These are phyloP conservation scores for Mesorhabditis spiculigera DNA, from an alignment of 2,888 invertebrate species.

Conservation along the genomic window DNA sequence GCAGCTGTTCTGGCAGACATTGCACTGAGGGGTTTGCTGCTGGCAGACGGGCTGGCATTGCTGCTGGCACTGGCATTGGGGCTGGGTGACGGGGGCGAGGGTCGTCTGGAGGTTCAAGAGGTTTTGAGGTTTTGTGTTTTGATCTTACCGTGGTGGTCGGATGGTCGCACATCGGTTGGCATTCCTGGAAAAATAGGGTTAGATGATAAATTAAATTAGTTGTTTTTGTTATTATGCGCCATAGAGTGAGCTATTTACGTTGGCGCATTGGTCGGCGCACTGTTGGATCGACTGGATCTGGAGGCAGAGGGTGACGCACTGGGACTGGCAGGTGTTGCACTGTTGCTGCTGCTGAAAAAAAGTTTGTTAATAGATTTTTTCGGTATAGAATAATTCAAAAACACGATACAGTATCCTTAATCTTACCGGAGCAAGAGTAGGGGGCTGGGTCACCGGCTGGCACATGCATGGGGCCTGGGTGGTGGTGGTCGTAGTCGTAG, in stretches of 20 bases:
- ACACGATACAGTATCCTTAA: neutral
- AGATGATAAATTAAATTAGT: neutral
- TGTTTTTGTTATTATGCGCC: no score
- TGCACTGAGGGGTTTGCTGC: neutral
- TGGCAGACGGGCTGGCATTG: conserved; percentile 6
- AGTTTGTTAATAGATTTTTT: neutral
- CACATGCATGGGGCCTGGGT: neutral
- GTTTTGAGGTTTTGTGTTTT: neutral
- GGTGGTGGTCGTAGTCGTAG: neutral
- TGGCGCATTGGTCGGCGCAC: conserved; percentile 3
- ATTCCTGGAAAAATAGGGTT: neutral
- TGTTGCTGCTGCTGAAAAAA: conserved; percentile 1
- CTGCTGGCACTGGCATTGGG: conserved; percentile 6
- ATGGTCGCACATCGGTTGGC: neutral
- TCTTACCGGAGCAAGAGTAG: neutral
- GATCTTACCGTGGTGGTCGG: neutral
- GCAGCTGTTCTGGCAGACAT: neutral
- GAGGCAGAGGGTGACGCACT: conserved; percentile 4
- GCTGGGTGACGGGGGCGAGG: neutral
- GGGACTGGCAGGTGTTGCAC: conserved; percentile 6
- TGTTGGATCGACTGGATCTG: neutral
- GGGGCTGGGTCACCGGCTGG: neutral
- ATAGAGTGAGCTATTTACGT: neutral
- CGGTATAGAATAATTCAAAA: neutral
- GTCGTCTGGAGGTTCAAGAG: conserved; percentile 6